Base-by-base conservation (phyloP, 2,888 invertebrate species). In the Athrips mouffetella region DNA sequence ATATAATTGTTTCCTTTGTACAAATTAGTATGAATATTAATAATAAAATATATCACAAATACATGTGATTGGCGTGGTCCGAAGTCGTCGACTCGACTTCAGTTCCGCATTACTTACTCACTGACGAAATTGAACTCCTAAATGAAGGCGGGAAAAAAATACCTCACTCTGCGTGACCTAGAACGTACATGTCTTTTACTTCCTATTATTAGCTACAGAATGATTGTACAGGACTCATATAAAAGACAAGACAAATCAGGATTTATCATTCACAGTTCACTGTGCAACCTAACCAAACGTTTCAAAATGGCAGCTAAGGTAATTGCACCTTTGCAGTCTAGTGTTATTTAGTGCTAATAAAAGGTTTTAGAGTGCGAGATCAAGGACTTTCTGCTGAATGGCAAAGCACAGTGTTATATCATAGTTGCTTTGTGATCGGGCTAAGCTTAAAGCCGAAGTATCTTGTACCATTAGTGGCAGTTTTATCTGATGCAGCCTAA, bases 251-350 rank as follows among this genome's bases (percentile, higher is more conserved):
- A 65, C 63, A 59, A 59, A 62, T 67, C 62, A 63, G 73, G 73
- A 74, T 69, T 70, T 68, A 77, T 73, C 85, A 88, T 83, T 87
- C 84, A 68, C 80, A 80, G 80, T 79, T 70, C 62, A 78, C 79
- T 79, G 81, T 85, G 73, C 76, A 79, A 73, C 67, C 58, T 76
- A 76, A 73, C 67, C 72, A 74, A 72, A 77, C 79, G 72, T 72
- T 70, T 73, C 76, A 70, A 81, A 86, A 88, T 88, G 87, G 84
- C 85, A 77, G 80, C 85, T 76, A 87, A 88, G 87, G 87, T 88
- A 77, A 69, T 45, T 20, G 23, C 27, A 15, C 37, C 31, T 10
- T 48, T 27, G 48, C 33, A 27, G 31, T 61, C 50, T 51, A 41
- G 55, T 57, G 46, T 53, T 48, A 41, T 49, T 48, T 23, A 30